These are phyloP conservation scores for Cottoperca gobio DNA, from an alignment of 2,797 vertebrate genomes.

Conservation along the genomic window DNA sequence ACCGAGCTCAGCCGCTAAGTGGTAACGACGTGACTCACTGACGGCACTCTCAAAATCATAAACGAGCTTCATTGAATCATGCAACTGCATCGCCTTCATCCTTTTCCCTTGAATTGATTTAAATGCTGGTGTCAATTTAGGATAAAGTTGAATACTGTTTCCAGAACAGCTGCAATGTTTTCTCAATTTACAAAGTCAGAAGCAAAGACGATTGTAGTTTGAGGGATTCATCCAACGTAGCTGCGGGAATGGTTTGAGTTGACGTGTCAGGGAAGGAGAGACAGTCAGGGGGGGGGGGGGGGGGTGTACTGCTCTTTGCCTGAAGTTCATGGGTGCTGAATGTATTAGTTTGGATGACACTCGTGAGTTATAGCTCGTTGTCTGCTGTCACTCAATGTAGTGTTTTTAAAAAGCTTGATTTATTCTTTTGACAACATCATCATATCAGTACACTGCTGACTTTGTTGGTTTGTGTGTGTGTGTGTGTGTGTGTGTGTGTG, in stretches of 20 bases:
- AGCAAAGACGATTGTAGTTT: neutral
- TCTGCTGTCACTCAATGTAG: neutral
- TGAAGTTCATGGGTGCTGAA: neutral
- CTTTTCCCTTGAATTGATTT: neutral
- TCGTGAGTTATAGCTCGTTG: neutral
- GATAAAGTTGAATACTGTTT: neutral
- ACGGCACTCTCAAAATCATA: constrained; percentile 3
- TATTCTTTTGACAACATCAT: constrained; percentile 8
- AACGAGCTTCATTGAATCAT: constrained; percentile 4
- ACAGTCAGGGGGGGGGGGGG: too few relatives aligned
- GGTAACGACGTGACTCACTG: constrained; percentile 18
- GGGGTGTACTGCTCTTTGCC: too few relatives aligned
- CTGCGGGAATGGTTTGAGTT: neutral
- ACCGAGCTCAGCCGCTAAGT: constrained; percentile 2
- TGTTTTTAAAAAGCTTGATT: neutral
- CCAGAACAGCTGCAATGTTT: constrained; percentile 26
- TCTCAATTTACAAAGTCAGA: constrained; percentile 9
- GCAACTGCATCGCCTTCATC: neutral
- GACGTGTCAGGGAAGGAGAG: neutral
- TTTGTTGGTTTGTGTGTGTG: constrained; percentile 13
- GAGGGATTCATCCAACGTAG: neutral
- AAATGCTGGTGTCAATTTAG: too few relatives aligned
- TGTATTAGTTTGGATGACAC: neutral
- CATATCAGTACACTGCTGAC: constrained; percentile 8
- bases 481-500: constrained; percentile 1